phyloP scores from a whole-genome alignment of 2,797 vertebrate species.

The Botia kubotai region DNA sequence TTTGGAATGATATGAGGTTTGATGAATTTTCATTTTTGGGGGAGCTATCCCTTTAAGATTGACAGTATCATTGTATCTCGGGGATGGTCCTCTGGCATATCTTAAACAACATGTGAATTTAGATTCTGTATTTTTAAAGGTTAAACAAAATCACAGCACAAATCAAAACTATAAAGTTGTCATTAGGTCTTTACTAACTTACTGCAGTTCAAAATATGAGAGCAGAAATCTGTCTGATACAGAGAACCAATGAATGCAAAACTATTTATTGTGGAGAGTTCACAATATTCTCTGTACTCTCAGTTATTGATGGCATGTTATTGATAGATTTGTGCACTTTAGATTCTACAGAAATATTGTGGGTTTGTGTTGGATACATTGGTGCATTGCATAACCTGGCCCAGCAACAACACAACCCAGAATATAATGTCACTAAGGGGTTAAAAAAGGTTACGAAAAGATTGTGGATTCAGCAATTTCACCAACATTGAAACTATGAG shows the following conservation, averaged over 20 bases:
- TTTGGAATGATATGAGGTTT: too few relatives aligned
- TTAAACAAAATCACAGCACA: slow-evolving; percentile 43
- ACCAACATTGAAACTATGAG: slow-evolving; percentile 76
- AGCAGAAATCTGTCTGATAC: not conserved
- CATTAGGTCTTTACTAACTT: not conserved
- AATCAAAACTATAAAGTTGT: slow-evolving; percentile 7
- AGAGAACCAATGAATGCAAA: not conserved
- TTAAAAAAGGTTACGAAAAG: slow-evolving; percentile 40
- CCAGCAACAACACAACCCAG: slow-evolving; percentile 62
- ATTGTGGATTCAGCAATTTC: slow-evolving; percentile 71
- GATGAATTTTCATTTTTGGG: too few relatives aligned
- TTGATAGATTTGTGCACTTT: slow-evolving; percentile 57
- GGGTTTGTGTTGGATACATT: slow-evolving; percentile 52
- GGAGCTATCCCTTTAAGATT: not conserved
- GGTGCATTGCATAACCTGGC: slow-evolving; percentile 59
- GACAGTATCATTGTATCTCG: slow-evolving; percentile 1
- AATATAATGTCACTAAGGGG: slow-evolving; percentile 57
- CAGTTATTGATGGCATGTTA: slow-evolving; percentile 57
- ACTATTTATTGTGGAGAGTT: slow-evolving; percentile 2
- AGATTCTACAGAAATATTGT: slow-evolving; percentile 45
- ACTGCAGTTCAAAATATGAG: not conserved
- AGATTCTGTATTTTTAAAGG: slow-evolving; percentile 25
- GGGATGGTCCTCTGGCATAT: slow-evolving; percentile 25
- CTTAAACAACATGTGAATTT: slow-evolving; percentile 27
- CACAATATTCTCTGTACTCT: slow-evolving; percentile 35